Evolutionary conservation across 2,113 vertebrate species (phyloP), one percentile per base, ranked within the genome.

Genomic region (Callorhinus ursinus): DNA sequence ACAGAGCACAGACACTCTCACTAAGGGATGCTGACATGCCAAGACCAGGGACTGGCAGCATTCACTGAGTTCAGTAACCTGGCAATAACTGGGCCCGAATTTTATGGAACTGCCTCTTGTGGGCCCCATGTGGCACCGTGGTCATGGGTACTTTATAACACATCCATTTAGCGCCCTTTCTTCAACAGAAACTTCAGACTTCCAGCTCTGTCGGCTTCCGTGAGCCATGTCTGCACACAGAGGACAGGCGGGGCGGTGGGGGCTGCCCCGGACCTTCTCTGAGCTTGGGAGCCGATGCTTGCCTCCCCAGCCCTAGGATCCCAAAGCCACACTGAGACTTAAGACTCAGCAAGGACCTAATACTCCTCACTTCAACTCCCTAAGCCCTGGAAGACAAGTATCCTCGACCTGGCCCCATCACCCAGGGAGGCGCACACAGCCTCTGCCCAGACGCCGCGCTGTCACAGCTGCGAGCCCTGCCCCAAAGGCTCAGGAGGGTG

Each of bases 401-500:
- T 9, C 9, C 55, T 5, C 2, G 2, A 72, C 24, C 24, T 4
- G 16, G 11, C 39, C 59, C 63, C 49, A 18, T 14, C 31, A 24
- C 61, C 65, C 49, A 7, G 0, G 2, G 5, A 55, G 24, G 72
- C 0, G 0, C 19, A 16, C 53, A 13, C 28, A 5, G 74, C 61
- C 65, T 87, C 5, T 1, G 0, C 46, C 33, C 13, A 11, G 77
- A 16, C 3, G 1, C 36, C 2, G 1, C 2, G 1, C 72, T 28
- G 39, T 76, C 72, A 28, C 21, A 21, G 67, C 31, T 3, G n/a
- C 0, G 0, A 0, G 28, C 12, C 36, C 57, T 55, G 46, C 57
- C 42, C 15, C 13, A 7, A 1, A 15, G 0, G 7, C 21, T 15
- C 21, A 1, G 57, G 71, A 28, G 8, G 24, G 33, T 0, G 0